These are phyloP conservation scores for Tholera decimalis DNA, from an alignment of 2,888 invertebrate genomes.

Conservation along the genomic window DNA sequence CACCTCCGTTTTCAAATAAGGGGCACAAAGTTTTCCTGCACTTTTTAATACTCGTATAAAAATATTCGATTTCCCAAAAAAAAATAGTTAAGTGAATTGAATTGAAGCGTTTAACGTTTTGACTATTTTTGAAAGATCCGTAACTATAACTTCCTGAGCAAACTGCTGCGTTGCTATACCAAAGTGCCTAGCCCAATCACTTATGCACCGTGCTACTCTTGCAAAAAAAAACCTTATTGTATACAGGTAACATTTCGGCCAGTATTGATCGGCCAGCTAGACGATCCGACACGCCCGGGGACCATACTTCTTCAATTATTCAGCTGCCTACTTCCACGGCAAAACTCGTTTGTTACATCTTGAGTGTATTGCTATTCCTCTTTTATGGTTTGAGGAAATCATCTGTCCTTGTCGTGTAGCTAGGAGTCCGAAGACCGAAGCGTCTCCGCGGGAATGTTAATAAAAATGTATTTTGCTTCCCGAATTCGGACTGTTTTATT, in stretches of 20 bases:
- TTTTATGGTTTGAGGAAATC: slow-evolving; percentile 74
- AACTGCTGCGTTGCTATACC: neutral
- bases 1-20: too few species aligned
- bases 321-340: slow-evolving; percentile 74
- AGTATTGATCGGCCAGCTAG: slow-evolving; percentile 79
- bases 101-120: too few species aligned
- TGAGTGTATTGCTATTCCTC: slow-evolving; percentile 77
- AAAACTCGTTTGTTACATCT: slow-evolving; percentile 74
- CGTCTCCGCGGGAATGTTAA: slow-evolving; percentile 65
- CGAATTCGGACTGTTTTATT: slow-evolving; percentile 64
- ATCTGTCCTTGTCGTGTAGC: slow-evolving; percentile 67
- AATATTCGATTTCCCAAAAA: too few species aligned
- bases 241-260: slow-evolving; percentile 59
- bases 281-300: slow-evolving; percentile 77
- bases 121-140: neutral
- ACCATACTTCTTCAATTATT: slow-evolving; percentile 87
- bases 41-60: too few species aligned
- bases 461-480: slow-evolving; percentile 69
- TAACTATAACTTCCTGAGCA: neutral
- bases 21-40: too few species aligned
- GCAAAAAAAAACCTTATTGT: slow-evolving; percentile 42
- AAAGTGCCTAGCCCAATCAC: slow-evolving; percentile 14
- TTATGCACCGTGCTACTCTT: slow-evolving; percentile 20
- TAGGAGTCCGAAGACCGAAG: slow-evolving; percentile 52
- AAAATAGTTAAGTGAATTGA: too few species aligned